Evolutionary conservation across 2,113 vertebrate species (phyloP).

Genomic region (Theristicus caerulescens): DNA sequence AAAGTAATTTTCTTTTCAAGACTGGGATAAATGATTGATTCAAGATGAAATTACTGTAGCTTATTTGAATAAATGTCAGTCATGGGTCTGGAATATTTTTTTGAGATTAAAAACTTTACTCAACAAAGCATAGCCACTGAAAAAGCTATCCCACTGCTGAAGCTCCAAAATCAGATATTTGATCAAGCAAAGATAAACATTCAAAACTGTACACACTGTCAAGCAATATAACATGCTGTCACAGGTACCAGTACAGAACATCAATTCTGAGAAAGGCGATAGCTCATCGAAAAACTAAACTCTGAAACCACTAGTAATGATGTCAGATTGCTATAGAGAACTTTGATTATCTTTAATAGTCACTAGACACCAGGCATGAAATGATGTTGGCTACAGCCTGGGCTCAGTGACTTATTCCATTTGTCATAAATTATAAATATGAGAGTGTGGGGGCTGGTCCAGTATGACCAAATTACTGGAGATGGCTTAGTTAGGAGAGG

Average conservation of each 20-base stretch:
- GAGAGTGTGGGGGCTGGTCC: neutral
- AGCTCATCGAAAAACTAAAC: constrained; percentile 35
- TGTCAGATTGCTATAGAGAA: constrained; percentile 36
- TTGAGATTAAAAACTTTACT: neutral
- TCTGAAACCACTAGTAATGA: constrained; percentile 46
- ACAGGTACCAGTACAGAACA: constrained; percentile 15
- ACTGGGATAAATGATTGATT: neutral
- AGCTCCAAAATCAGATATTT: neutral
- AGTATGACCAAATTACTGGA: neutral
- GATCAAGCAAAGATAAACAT: neutral
- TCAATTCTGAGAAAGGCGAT: constrained; percentile 34
- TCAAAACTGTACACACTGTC: neutral
- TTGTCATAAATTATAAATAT: constrained; percentile 25
- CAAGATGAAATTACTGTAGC: neutral
- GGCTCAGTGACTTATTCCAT: neutral
- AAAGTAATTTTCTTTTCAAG: neutral
- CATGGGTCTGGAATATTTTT: neutral
- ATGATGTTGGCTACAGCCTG: neutral
- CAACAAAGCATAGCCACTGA: neutral
- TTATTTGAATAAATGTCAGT: neutral
- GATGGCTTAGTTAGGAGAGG: neutral
- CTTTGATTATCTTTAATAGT: constrained; percentile 55
- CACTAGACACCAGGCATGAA: constrained; percentile 28
- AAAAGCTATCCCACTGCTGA: neutral
- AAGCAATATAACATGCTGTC: constrained; percentile 20